These are phyloP conservation scores for Drosophila affinis DNA, from an alignment of 2,888 invertebrate genomes.

Conservation along the genomic window DNA sequence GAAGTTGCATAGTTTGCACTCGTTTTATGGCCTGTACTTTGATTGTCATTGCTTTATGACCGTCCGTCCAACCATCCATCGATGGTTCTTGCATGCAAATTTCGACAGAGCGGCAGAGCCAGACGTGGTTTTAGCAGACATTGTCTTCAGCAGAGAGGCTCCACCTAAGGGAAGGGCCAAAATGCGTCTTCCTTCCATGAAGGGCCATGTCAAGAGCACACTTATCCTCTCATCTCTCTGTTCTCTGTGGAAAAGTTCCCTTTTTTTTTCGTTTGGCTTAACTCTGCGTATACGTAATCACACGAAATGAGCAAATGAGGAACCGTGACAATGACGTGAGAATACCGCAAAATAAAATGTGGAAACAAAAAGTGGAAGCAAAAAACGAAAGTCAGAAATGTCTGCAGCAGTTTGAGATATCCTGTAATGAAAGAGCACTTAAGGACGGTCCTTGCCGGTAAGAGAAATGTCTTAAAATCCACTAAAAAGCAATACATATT, in stretches of 20 bases:
- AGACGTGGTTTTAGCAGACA: conserved; percentile 26
- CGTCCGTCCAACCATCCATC: conserved; percentile 3
- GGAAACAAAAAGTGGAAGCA: conserved; percentile 15
- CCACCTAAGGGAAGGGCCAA: not conserved
- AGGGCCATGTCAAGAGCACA: conserved; percentile 24
- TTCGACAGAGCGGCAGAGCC: conserved; percentile 3
- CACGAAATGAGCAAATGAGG: conserved; percentile 43
- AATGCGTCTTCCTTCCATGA: not conserved
- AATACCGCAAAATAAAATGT: conserved; percentile 21
- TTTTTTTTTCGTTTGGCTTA: conserved; percentile 13
- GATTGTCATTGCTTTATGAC: conserved; percentile 38
- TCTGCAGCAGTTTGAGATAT: not conserved
- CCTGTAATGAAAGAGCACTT: not conserved
- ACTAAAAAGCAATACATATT: too few relatives aligned
- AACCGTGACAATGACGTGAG: conserved; percentile 42
- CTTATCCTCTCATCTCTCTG: not conserved
- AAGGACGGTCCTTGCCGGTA: not conserved
- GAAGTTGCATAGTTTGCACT: conserved; percentile 17
- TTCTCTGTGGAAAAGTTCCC: conserved; percentile 35
- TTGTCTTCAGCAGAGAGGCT: conserved; percentile 19
- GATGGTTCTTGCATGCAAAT: conserved; percentile 37
- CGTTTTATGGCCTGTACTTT: conserved; percentile 14
- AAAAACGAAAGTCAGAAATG: not conserved
- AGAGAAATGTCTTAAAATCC: not conserved
- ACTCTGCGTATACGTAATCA: conserved; percentile 61